Evolutionary conservation across 2,113 vertebrate genomes (phyloP).

Genomic region (Bagarius yarrelli): DNA sequence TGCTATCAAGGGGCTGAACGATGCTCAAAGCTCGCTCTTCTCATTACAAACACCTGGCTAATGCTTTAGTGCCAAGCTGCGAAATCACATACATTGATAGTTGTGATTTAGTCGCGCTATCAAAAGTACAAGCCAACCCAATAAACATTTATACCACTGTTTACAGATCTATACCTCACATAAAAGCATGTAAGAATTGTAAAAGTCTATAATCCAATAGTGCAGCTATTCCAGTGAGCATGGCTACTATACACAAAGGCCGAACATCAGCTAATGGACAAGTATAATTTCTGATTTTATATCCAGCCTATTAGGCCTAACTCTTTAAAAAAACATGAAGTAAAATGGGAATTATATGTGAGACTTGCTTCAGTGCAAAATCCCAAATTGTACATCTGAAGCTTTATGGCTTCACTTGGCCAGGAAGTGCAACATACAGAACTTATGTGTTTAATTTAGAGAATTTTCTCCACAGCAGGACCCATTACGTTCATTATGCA

Average conservation of each 20-base stretch:
- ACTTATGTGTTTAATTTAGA: slow-evolving; percentile 64
- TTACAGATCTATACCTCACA: slow-evolving; percentile 8
- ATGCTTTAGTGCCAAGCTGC: slow-evolving; percentile 40
- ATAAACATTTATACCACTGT: neutral
- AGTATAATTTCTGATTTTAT: slow-evolving; percentile 21
- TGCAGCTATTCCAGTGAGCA: neutral
- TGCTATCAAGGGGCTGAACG: neutral
- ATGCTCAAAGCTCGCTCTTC: slow-evolving; percentile 1
- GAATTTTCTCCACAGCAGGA: slow-evolving; percentile 51
- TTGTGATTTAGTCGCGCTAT: neutral
- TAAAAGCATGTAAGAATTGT: neutral
- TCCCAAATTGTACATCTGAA: slow-evolving; percentile 26
- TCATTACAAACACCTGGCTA: slow-evolving; percentile 47
- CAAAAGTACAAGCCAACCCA: neutral
- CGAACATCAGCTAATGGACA: slow-evolving; percentile 11
- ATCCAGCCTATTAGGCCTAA: slow-evolving; percentile 2
- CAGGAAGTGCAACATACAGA: slow-evolving; percentile 31
- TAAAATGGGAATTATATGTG: slow-evolving; percentile 20
- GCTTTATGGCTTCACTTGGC: slow-evolving; percentile 13
- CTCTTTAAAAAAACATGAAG: neutral
- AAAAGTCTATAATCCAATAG: neutral
- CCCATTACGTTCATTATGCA: slow-evolving; percentile 40
- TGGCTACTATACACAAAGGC: neutral
- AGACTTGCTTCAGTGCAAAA: slow-evolving; percentile 17
- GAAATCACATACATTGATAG: slow-evolving; percentile 28